phyloP scores from a whole-genome alignment of 53 echinoderm and acorn worm genomes.

The Zoroaster sp. region DNA sequence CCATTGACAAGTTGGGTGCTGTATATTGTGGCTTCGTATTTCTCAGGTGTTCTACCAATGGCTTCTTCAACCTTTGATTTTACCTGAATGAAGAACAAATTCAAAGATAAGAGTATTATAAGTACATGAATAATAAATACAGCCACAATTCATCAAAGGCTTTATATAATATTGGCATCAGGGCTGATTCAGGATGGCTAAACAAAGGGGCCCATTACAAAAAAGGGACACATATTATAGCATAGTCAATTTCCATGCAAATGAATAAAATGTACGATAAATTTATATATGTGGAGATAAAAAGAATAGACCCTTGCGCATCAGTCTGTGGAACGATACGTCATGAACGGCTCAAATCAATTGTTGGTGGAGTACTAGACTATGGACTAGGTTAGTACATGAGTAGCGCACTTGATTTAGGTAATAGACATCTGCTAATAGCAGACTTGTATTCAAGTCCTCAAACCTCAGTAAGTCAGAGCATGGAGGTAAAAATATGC shows the following conservation, averaged over 20 bases:
- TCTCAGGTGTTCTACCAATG: slow-evolving; percentile 17
- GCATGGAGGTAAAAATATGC: not conserved
- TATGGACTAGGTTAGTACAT: too few species aligned
- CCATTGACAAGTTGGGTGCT: slow-evolving; percentile 83
- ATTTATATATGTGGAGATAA: not conserved
- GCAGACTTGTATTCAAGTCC: too few species aligned
- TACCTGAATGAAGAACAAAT: not conserved
- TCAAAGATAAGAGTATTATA: not conserved
- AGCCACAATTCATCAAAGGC: not conserved
- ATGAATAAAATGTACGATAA: not conserved
- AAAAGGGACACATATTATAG: not conserved
- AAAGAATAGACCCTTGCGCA: too few species aligned
- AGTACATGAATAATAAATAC: not conserved
- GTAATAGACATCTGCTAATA: too few species aligned
- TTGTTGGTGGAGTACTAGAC: too few species aligned
- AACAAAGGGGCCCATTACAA: not conserved
- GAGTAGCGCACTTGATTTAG: too few species aligned
- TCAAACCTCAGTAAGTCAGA: too few species aligned
- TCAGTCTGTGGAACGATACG: too few species aligned
- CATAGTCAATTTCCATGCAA: not conserved
- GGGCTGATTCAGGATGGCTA: not conserved
- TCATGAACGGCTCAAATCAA: too few species aligned
- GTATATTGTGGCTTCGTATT: slow-evolving; percentile 29
- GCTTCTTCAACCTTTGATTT: not conserved
- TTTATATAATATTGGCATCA: not conserved